Base-by-base conservation (phyloP, 37 sponge, comb jelly and placozoan species). In the Diacarnus erythraeanus region DNA sequence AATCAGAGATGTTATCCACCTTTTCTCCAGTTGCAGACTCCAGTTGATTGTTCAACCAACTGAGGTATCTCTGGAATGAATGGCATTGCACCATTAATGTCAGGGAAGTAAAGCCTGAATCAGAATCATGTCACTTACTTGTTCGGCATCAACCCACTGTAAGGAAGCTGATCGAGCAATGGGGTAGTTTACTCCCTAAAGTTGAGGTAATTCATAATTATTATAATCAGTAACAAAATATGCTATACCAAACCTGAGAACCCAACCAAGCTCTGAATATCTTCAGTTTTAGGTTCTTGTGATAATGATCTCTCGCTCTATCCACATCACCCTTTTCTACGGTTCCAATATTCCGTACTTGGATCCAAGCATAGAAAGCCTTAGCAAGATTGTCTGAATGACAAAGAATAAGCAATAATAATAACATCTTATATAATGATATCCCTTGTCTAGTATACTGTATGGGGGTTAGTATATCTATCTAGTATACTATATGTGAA, bases 11-110 rank as follows among this genome's bases (percentile, higher is more conserved):
- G 37, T 92, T 64, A 43, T 65, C 63, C 8, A 80, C 87, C 26
- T 75, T 58, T 2, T 36, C 23, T 21, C 58, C 35, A 17, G 31
- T 64, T 30, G 38, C 30, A 23, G 59, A 37, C 18, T 42, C 27
- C 1, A 87, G 80, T 1, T 92, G 85, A 42, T 71, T 64, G 65
- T 92, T 92, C 47, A 92, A 40, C 92, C 92, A 92, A 5, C 76
- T 37, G 29, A 92, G 66, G 44, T 87, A 92, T 31, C 56, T 42
- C 85, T 80, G 56, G n/a, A 42, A 58, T 29, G 2, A 57, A 57
- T 10, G 25, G 31, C 12, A 43, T 23, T 15, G 26, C 25, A 58
- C 77, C 9, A 69, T 69, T 20, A n/a, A n/a, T n/a, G n/a, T n/a
- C 40, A 38, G 36, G 6, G 40, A 69, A 26, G 4, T 27, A 23